Percentiles rank a stretch among this genome's conserved stretches.
Conservation (phyloP, 2,113 vertebrate genomes). For the Corvus moneduloides region DNA sequence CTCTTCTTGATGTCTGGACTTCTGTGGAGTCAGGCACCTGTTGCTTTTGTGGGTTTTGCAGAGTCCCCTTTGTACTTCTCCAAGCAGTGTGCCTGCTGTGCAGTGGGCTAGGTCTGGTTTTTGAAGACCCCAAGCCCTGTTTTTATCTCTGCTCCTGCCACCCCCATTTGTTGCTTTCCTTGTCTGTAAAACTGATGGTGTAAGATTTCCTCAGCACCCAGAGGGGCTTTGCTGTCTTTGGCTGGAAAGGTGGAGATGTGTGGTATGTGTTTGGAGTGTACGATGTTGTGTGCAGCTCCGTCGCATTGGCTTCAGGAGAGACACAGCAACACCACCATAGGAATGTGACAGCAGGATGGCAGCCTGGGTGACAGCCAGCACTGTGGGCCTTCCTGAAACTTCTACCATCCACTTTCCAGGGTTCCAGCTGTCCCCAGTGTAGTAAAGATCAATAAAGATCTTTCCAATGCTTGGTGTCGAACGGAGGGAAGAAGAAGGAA, state of each 20-base stretch:
- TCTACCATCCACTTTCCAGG: accelerated
- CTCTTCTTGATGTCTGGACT: not conserved
- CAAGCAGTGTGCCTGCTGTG: not conserved
- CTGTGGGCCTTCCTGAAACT: not conserved
- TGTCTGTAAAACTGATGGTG: not conserved
- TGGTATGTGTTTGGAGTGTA: not conserved
- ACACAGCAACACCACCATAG: accelerated
- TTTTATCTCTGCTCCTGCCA: not conserved
- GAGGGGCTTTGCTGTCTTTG: not conserved
- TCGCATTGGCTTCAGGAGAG: not conserved
- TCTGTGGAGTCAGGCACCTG: accelerated
- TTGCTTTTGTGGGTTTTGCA: not conserved
- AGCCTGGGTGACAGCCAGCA: not conserved
- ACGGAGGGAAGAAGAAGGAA: not conserved
- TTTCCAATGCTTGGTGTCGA: accelerated
- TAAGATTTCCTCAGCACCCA: not conserved
- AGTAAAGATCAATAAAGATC: not conserved
- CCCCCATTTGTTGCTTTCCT: accelerated
- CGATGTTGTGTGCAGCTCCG: accelerated
- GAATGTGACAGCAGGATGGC: not conserved
- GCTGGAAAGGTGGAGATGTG: not conserved
- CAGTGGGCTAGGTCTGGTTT: not conserved
- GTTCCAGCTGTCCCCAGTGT: not conserved
- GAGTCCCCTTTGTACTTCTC: not conserved
- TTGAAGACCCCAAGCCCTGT: not conserved